Conservation (phyloP, 2,113 vertebrate species). For the Nothocercus julius region DNA sequence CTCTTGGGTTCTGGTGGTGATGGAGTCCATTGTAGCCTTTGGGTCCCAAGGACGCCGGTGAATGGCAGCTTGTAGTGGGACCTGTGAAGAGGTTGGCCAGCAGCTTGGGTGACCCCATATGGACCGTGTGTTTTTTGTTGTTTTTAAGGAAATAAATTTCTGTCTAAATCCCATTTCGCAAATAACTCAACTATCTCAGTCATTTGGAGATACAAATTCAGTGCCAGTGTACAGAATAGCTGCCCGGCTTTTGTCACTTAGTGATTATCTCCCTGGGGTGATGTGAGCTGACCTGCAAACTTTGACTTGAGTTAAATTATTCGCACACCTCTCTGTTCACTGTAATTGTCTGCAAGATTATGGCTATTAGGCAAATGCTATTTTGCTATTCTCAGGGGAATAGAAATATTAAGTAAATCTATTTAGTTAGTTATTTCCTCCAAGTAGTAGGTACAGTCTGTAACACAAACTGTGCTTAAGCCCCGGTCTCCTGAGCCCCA, state of each 20-base stretch:
- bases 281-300: not conserved
- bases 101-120: no score
- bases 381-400: not conserved
- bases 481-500: not conserved
- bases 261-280: not conserved
- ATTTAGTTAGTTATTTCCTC: not conserved
- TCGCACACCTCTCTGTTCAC: not conserved
- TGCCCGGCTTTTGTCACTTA: not conserved
- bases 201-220: not conserved
- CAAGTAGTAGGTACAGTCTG: not conserved
- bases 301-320: not conserved
- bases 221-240: not conserved
- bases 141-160: not conserved
- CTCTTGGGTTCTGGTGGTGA: not conserved
- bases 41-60: not conserved
- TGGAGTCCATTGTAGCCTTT: accelerated
- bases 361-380: not conserved
- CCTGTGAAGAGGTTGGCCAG: not conserved
- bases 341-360: not conserved
- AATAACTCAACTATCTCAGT: not conserved
- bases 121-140: not conserved
- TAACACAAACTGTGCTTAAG: not conserved
- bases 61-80: not conserved
- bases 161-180: not conserved
- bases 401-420: not conserved